A percentile compares a stretch with the other conserved stretches of the same genome.
Conservation (phyloP, 2,797 vertebrate species). For the Periophthalmus magnuspinnatus region DNA sequence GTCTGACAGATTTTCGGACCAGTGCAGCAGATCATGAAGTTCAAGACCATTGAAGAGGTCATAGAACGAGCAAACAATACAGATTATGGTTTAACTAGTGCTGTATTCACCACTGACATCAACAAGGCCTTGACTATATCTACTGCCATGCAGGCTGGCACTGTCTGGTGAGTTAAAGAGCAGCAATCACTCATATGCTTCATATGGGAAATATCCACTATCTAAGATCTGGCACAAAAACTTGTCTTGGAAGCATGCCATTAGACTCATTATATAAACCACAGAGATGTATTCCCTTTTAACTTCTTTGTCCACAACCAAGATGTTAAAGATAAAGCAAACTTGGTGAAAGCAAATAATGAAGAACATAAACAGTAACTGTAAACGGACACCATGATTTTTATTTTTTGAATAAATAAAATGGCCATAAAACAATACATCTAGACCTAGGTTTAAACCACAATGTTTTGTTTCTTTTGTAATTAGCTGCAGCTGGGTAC, state of each 20-base stretch:
- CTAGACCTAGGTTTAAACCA: slow-evolving; percentile 37
- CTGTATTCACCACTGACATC: slow-evolving; percentile 95
- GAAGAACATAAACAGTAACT: slow-evolving; percentile 32
- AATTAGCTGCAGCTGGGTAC: slow-evolving; percentile 60
- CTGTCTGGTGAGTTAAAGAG: slow-evolving; percentile 87
- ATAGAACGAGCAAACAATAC: slow-evolving; percentile 97
- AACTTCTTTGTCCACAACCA: slow-evolving; percentile 21
- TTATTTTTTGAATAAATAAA: slow-evolving; percentile 53
- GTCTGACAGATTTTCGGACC: slow-evolving; percentile 92
- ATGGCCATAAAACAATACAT: slow-evolving; percentile 41
- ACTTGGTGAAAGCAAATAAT: slow-evolving; percentile 26
- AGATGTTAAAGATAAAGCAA: slow-evolving; percentile 45
- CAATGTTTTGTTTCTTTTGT: slow-evolving; percentile 52
- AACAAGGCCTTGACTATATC: slow-evolving; percentile 96
- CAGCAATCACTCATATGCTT: slow-evolving; percentile 49
- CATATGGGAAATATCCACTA: slow-evolving; percentile 52
- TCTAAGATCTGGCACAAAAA: slow-evolving; percentile 41
- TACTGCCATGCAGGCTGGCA: slow-evolving; percentile 95
- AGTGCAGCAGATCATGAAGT: slow-evolving; percentile 96
- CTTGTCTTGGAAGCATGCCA: slow-evolving; percentile 47
- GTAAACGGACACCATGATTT: slow-evolving; percentile 47
- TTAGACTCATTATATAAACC: slow-evolving; percentile 50
- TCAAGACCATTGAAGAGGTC: slow-evolving; percentile 96
- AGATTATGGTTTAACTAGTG: slow-evolving; percentile 91
- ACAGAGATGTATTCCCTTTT: slow-evolving; percentile 47